Evolutionary conservation across 2,113 vertebrate genomes (phyloP).

Genomic region (Pongo abelii): DNA sequence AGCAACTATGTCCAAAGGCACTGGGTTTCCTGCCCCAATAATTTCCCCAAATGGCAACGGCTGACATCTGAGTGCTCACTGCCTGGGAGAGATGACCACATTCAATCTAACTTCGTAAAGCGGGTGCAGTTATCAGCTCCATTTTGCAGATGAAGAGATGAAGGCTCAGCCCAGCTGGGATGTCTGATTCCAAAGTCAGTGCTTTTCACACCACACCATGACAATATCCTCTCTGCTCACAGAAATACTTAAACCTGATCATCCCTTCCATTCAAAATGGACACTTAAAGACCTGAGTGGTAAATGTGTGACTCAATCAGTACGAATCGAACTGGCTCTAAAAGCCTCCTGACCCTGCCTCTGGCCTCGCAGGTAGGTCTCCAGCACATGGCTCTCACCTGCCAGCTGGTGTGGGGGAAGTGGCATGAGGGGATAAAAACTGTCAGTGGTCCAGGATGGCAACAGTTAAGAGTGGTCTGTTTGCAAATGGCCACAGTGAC

Average conservation of each 20-base stretch:
- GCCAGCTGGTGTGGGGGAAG: not conserved
- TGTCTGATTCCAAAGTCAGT: rapidly evolving
- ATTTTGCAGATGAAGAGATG: rapidly evolving
- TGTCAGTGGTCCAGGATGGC: not conserved
- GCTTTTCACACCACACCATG: not conserved
- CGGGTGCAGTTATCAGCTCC: not conserved
- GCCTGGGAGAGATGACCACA: not conserved
- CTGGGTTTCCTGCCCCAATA: not conserved
- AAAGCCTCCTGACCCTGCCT: not conserved
- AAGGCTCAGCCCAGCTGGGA: rapidly evolving
- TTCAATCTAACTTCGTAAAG: not conserved
- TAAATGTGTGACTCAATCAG: not conserved
- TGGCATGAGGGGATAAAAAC: rapidly evolving
- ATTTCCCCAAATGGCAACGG: not conserved
- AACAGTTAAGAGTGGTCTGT: not conserved
- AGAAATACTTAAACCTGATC: not conserved
- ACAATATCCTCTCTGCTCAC: not conserved
- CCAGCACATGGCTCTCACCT: not conserved
- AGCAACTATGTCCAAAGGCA: not conserved
- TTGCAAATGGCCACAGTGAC: not conserved
- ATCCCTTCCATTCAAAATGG: not conserved
- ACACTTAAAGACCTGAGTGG: not conserved
- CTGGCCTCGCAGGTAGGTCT: not conserved
- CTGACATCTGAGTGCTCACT: not conserved
- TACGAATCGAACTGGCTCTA: not conserved